phyloP scores from a whole-genome alignment of 2,797 vertebrate genomes.

The Alfaro cultratus region DNA sequence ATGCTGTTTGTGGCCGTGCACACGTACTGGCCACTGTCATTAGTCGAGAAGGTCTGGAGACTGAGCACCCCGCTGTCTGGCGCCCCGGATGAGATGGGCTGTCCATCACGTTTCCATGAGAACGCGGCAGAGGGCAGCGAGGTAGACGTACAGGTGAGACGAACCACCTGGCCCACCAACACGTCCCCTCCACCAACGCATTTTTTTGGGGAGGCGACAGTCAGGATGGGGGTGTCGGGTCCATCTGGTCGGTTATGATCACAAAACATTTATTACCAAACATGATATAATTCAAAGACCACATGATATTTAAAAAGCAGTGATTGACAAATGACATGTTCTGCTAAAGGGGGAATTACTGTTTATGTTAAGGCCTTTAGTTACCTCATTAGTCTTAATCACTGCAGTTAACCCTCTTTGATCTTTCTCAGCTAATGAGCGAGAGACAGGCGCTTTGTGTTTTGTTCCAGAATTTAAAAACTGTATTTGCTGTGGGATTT shows the following conservation, averaged over 20 bases:
- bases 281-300: slow-evolving; percentile 16
- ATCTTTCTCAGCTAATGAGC: slow-evolving; percentile 26
- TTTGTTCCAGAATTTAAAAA: slow-evolving; percentile 14
- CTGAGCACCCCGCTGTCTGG: slow-evolving; percentile 70
- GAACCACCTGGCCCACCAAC: slow-evolving; percentile 70
- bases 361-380: slow-evolving; percentile 21
- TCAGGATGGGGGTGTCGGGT: slow-evolving; percentile 77
- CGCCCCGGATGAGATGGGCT: slow-evolving; percentile 59
- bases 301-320: not conserved
- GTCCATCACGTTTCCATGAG: slow-evolving; percentile 73
- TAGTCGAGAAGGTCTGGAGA: slow-evolving; percentile 73
- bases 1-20: slow-evolving; percentile 76
- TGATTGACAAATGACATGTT: slow-evolving; percentile 15
- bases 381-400: slow-evolving; percentile 13
- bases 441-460: not conserved
- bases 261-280: slow-evolving; percentile 30
- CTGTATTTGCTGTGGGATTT: not conserved
- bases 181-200: slow-evolving; percentile 78
- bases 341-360: slow-evolving; percentile 11
- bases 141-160: slow-evolving; percentile 74
- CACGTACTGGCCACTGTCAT: slow-evolving; percentile 71
- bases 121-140: slow-evolving; percentile 79
- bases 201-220: slow-evolving; percentile 54
- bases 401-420: slow-evolving; percentile 21
- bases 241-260: slow-evolving; percentile 71